Percentiles rank a stretch among this genome's conserved stretches.
Evolutionary conservation across 1,140 invertebrate species (phyloP).

Genomic region (Chrysopa pallens): DNA sequence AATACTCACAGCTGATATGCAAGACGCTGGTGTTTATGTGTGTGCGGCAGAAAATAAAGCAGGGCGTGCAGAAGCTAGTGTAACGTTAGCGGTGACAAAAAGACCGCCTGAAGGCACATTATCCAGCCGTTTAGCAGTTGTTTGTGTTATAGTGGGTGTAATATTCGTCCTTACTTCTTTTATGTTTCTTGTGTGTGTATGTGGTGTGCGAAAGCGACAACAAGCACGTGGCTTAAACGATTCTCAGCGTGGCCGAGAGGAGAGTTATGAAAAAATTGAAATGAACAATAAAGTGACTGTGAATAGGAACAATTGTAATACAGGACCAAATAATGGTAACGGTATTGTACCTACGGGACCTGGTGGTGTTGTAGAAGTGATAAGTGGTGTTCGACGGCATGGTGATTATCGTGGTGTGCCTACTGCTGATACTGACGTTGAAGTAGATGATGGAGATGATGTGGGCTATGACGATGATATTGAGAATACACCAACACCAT

Average conservation of each 20-base stretch:
- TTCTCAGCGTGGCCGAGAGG: slow-evolving; percentile 28
- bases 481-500: slow-evolving; percentile 20
- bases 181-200: slow-evolving; percentile 38
- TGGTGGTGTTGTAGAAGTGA: slow-evolving; percentile 19
- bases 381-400: slow-evolving; percentile 26
- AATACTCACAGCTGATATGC: slow-evolving; percentile 43
- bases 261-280: slow-evolving; percentile 59
- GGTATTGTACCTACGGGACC: slow-evolving; percentile 3
- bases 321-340: neutral
- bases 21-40: slow-evolving; percentile 52
- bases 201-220: slow-evolving; percentile 19
- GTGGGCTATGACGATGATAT: slow-evolving; percentile 16
- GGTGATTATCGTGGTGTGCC: slow-evolving; percentile 52
- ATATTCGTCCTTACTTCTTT: slow-evolving; percentile 30
- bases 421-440: slow-evolving; percentile 33
- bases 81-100: slow-evolving; percentile 45
- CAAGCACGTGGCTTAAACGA: slow-evolving; percentile 19
- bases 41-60: slow-evolving; percentile 63
- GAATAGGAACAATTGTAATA: slow-evolving; percentile 10
- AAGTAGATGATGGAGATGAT: slow-evolving; percentile 30
- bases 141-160: slow-evolving; percentile 35
- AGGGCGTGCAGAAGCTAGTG: slow-evolving; percentile 46
- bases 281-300: slow-evolving; percentile 33
- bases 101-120: slow-evolving; percentile 24
- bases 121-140: slow-evolving; percentile 31